Conservation (phyloP, 1,140 invertebrate species). For the Philaenus spumarius region DNA sequence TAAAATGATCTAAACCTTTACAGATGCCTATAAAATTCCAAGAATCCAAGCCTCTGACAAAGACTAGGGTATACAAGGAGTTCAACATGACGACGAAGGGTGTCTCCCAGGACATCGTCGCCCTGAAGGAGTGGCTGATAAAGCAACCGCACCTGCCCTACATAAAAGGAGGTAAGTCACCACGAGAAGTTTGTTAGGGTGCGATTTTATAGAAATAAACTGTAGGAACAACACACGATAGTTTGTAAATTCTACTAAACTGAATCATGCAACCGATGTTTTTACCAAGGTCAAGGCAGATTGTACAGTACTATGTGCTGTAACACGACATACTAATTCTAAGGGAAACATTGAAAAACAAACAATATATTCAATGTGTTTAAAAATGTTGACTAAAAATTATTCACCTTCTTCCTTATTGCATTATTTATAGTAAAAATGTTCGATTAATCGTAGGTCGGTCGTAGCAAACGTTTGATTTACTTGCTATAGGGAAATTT, state of each 20-base stretch:
- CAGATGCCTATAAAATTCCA: slow-evolving; percentile 11
- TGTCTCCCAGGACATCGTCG: slow-evolving; percentile 21
- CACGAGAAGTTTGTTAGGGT: too few species aligned
- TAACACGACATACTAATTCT: not conserved
- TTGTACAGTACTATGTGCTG: not conserved
- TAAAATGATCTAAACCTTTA: not conserved
- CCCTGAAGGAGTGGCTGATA: slow-evolving; percentile 29
- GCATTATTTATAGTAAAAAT: too few species aligned
- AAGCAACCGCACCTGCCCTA: slow-evolving; percentile 30
- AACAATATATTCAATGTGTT: too few species aligned
- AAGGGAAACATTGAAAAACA: too few species aligned
- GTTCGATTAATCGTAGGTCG: too few species aligned
- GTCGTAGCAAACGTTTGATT: too few species aligned
- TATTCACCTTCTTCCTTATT: too few species aligned
- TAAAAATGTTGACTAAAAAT: too few species aligned
- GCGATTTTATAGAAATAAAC: too few species aligned
- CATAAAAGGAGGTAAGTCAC: slow-evolving; percentile 25
- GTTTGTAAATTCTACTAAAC: too few species aligned
- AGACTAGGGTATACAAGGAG: slow-evolving; percentile 23
- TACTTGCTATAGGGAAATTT: too few species aligned
- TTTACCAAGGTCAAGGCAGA: not conserved
- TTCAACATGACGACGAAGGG: slow-evolving; percentile 22
- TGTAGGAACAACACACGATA: too few species aligned
- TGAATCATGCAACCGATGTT: not conserved
- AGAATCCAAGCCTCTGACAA: not conserved